Conservation (phyloP, 2,113 vertebrate genomes). For the Chamaetylas fuelleborni region DNA sequence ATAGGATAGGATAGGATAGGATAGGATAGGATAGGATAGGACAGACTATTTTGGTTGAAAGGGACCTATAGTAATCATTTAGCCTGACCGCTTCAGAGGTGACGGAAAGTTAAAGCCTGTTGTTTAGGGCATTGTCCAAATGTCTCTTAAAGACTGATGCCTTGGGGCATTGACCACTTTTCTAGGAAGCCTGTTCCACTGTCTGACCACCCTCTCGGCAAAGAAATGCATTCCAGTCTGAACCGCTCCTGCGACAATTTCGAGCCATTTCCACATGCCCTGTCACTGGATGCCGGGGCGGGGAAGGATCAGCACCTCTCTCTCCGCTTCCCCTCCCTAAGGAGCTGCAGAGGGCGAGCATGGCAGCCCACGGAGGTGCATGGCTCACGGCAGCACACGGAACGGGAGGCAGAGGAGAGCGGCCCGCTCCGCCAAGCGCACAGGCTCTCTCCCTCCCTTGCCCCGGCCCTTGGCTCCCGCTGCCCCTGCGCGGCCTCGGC, state of each 20-base stretch:
- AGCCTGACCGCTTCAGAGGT: background rate
- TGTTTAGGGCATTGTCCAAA: background rate
- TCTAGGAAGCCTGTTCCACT: background rate
- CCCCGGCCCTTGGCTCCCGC: background rate
- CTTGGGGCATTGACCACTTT: background rate
- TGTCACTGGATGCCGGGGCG: too few species aligned
- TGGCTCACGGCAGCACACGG: rapidly evolving
- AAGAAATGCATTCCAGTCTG: background rate
- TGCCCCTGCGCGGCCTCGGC: background rate
- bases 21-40: background rate
- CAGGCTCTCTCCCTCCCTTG: rapidly evolving
- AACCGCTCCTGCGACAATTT: background rate
- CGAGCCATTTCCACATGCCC: too few species aligned
- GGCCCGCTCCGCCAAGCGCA: background rate
- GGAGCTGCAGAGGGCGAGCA: background rate
- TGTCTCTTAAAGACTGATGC: background rate
- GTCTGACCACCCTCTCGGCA: background rate
- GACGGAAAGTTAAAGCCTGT: background rate
- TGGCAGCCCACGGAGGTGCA: rapidly evolving
- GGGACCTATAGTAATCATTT: rapidly evolving
- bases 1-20: background rate
- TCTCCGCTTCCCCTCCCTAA: background rate
- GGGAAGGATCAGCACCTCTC: background rate
- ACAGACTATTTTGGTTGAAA: background rate
- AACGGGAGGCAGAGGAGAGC: rapidly evolving